Evolutionary conservation across 1,140 invertebrate species (phyloP), one percentile per base, ranked within the genome.

Genomic region (Aphelinus atriplicis): DNA sequence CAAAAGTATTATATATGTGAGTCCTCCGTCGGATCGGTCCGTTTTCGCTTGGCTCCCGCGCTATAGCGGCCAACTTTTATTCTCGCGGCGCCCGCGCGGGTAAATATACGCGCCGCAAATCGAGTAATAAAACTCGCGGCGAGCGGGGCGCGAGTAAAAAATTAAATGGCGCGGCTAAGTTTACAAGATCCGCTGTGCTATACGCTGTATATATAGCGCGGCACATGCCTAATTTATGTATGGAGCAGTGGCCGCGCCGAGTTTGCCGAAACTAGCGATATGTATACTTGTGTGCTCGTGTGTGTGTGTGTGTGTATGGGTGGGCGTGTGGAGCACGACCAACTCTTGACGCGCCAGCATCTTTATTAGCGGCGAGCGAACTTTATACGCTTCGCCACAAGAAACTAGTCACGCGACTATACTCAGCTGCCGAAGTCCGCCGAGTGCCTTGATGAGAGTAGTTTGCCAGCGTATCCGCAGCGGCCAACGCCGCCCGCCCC

Each of bases 171-270:
- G 51, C n/a, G 51, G 51, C 47, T 3, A 26, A 26, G 26, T 26
- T 26, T 26, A 26, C 26, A 26, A 26, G 26, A 26, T 26, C 26
- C 26, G 45, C n/a, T n/a, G 26, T 53, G 7, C 3, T 2, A 10
- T 5, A 10, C 6, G 46, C 3, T 47, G 7, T 7, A 45, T 3
- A 26, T 48, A 45, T 10, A 7, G 56, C 1, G 10, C 46, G 48
- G 56, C 74, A 75, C 74, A 71, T 71, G 67, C 67, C 66, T 75
- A 75, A 75, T 75, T 75, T 75, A 75, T 75, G 74, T 71, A 75
- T 75, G 68, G 71, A 75, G 68, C 57, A n/a, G 26, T 26, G 26
- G 57, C 53, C 53, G 26, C 26, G 69, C 6, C 56, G 72, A 64
- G 66, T 70, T 70, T 7, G 9, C 56, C 7, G 73, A 42, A 55